Conservation (phyloP, 2,797 vertebrate genomes). For the Aeoliscus strigatus region DNA sequence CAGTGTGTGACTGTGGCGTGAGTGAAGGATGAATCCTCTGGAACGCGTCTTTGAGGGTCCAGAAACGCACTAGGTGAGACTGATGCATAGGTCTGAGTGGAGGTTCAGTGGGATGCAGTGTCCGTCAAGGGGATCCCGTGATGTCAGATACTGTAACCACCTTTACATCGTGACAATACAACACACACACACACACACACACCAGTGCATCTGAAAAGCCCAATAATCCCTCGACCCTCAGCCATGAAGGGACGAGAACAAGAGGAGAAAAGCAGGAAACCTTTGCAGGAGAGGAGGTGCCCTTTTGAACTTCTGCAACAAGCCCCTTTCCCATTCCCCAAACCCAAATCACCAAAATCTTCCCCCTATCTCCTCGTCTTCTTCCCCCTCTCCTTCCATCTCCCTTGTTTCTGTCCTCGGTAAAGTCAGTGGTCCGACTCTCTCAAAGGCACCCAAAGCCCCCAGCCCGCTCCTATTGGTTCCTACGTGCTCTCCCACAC, state of each 20-base stretch:
- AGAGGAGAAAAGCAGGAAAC: conserved; percentile 42
- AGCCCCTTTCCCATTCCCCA: conserved; percentile 48
- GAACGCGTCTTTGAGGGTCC: no score
- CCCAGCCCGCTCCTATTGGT: conserved; percentile 54
- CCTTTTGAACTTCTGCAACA: conserved; percentile 65
- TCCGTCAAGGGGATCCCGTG: no score
- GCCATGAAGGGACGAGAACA: conserved; percentile 38
- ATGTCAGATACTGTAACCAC: conserved; percentile 23
- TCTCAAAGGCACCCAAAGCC: conserved; percentile 56
- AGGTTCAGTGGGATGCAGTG: no score
- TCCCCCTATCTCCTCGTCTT: conserved; percentile 57
- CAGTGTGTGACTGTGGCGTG: no score
- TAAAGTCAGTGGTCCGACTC: conserved; percentile 65
- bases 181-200: conserved; percentile 21
- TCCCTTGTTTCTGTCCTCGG: conserved; percentile 56
- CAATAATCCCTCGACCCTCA: conserved; percentile 43
- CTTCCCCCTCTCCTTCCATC: conserved; percentile 37
- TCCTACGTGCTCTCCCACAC: conserved; percentile 67
- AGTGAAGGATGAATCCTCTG: no score
- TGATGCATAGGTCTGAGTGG: no score
- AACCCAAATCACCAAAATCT: conserved; percentile 67
- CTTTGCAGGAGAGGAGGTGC: conserved; percentile 49
- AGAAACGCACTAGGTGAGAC: no score
- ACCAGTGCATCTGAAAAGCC: conserved; percentile 42
- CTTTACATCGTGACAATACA: no score